A percentile compares a stretch with the other conserved stretches of the same genome.
These are phyloP conservation scores for Tachystola acroxantha DNA, from an alignment of 2,888 invertebrate genomes.

Conservation along the genomic window DNA sequence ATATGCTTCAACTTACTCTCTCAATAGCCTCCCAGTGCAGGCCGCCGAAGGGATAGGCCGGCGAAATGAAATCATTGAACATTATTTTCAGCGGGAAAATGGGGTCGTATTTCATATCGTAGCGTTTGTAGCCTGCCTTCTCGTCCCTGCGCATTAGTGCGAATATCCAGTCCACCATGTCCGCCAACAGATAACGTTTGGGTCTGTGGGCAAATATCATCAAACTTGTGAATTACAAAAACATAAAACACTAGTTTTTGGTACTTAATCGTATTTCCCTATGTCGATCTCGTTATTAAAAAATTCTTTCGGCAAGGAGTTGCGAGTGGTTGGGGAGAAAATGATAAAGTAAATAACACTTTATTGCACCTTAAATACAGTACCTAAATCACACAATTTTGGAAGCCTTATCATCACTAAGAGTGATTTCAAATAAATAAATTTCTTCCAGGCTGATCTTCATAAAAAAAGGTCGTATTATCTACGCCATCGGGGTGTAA, in stretches of 20 bases:
- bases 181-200: slow-evolving; percentile 86
- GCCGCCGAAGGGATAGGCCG: slow-evolving; percentile 82
- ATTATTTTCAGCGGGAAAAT: slow-evolving; percentile 81
- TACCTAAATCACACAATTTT: no score
- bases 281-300: no score
- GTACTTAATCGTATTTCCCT: not conserved
- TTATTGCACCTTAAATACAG: no score
- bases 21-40: slow-evolving; percentile 90
- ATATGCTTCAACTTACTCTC: slow-evolving; percentile 81
- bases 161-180: slow-evolving; percentile 91
- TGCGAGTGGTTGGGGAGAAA: no score
- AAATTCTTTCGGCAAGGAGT: no score
- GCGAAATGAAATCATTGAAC: slow-evolving; percentile 78
- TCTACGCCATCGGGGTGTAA: no score
- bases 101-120: slow-evolving; percentile 86
- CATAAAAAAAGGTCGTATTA: no score
- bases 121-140: slow-evolving; percentile 83
- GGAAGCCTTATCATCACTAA: no score
- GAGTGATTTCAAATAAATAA: no score
- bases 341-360: no score
- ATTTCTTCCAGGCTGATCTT: no score
- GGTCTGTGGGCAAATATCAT: slow-evolving; percentile 77
- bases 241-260: not conserved
- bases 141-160: slow-evolving; percentile 84
- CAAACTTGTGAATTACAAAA: not conserved